Conservation (phyloP, 1,140 invertebrate species). For the Vollenhovia emeryi region DNA sequence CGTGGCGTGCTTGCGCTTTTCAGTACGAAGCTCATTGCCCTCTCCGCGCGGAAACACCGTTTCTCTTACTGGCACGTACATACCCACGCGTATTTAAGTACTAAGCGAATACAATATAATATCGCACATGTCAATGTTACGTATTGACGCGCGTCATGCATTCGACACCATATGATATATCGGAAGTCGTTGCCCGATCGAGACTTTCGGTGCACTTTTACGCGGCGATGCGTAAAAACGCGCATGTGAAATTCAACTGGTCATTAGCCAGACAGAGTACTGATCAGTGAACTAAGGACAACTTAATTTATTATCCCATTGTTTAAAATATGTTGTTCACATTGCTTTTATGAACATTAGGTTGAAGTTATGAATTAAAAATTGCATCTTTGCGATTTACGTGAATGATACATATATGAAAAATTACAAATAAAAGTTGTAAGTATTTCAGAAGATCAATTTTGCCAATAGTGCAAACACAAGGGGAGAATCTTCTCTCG, state of each 20-base stretch:
- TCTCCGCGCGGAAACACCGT: conserved; percentile 20
- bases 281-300: neutral
- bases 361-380: neutral
- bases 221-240: conserved; percentile 44
- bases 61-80: conserved; percentile 40
- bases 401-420: neutral
- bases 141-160: conserved; percentile 27
- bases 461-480: neutral
- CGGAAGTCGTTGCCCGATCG: conserved; percentile 26
- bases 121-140: conserved; percentile 54
- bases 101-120: conserved; percentile 58
- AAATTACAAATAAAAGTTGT: neutral
- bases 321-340: neutral
- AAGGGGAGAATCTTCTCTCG: neutral
- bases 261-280: neutral
- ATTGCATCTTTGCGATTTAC: neutral
- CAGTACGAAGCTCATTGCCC: conserved; percentile 48
- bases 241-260: conserved; percentile 17
- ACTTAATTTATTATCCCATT: neutral
- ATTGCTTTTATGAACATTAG: neutral
- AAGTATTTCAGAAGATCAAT: neutral
- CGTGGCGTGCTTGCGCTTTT: conserved; percentile 68
- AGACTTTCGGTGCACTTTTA: conserved; percentile 30
- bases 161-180: conserved; percentile 59
- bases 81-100: conserved; percentile 43